Percentiles rank a stretch among this genome's conserved stretches.
Evolutionary conservation across 2,888 invertebrate genomes (phyloP).

Genomic region (Clanis bilineata): DNA sequence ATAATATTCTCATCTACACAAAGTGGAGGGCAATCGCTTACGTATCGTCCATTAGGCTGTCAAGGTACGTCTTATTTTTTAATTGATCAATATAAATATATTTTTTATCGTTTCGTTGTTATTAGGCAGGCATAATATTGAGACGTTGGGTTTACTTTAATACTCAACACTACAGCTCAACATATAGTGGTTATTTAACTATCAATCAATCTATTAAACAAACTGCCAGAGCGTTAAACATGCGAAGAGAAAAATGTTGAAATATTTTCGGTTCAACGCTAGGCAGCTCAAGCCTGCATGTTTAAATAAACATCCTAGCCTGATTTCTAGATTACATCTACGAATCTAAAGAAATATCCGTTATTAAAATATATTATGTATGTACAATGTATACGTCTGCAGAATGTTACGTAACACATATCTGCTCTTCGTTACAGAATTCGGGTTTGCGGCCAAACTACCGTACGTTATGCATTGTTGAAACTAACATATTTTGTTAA

Average conservation of each 20-base stretch:
- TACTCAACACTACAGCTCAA: neutral
- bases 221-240: conserved; percentile 3
- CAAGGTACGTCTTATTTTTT: neutral
- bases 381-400: conserved; percentile 21
- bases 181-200: conserved; percentile 9
- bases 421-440: conserved; percentile 47
- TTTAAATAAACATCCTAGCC: conserved; percentile 25
- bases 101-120: neutral
- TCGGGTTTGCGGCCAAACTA: conserved; percentile 39
- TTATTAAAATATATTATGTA: conserved; percentile 20
- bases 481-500: conserved; percentile 52
- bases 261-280: conserved; percentile 12
- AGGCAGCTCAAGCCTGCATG: conserved; percentile 21
- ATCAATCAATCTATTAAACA: conserved; percentile 15
- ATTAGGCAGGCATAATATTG: conserved; percentile 2
- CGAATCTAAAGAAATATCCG: conserved; percentile 35
- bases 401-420: conserved; percentile 41
- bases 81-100: neutral
- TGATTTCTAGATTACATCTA: conserved; percentile 28
- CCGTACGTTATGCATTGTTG: conserved; percentile 44
- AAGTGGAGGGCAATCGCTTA: neutral
- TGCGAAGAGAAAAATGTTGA: conserved; percentile 6
- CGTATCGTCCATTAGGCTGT: neutral
- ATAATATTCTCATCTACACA: neutral
- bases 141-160: neutral